Evolutionary conservation across 2,797 vertebrate genomes (phyloP), one percentile per base, ranked within the genome.

Genomic region (Eulemur rubriventer): DNA sequence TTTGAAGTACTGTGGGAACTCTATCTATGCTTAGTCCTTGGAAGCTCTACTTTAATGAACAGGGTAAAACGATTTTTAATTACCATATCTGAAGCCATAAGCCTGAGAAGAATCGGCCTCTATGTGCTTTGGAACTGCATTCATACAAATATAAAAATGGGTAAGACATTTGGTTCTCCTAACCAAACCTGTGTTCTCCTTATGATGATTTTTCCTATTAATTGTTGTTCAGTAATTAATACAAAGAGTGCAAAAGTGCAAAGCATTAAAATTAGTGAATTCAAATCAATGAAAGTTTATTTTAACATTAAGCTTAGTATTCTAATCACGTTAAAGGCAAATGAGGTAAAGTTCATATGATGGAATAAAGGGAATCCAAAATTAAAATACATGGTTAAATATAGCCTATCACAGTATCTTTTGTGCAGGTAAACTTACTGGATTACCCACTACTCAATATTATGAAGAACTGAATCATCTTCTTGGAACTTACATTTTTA

Each of bases 51-150:
- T 38, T 81, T 93, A 97, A 81, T 93, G 89, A 96, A 82, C 43
- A 97, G 57, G 43, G 35, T 86, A 93, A 93, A 96, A 83, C 84
- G n/a, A 63, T 55, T 96, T 96, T 94, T 94, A 95, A 96, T 94
- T 43, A 92, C 22, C n/a, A 59, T 72, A 48, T 75, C 16, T n/a
- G 38, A 94, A 90, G 70, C 88, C 80, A 95, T 8, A 95, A 90
- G 50, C 18, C 30, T 83, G 14, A 70, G 28, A 81, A 90, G 38
- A 94, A 67, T 75, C 7, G 35, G 7, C 3, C 30, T 70, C 30
- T 78, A 28, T 75, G 70, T 63, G 17, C 57, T 85, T 61, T 79
- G 46, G 9, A 90, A 65, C 7, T 90, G n/a, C 6, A 79, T 75
- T 85, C 87, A 52, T 43, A 67, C 70, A 90, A 61, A 52, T 55